Evolutionary conservation across 2,113 vertebrate species (phyloP).

Genomic region (Gymnobelideus leadbeateri): DNA sequence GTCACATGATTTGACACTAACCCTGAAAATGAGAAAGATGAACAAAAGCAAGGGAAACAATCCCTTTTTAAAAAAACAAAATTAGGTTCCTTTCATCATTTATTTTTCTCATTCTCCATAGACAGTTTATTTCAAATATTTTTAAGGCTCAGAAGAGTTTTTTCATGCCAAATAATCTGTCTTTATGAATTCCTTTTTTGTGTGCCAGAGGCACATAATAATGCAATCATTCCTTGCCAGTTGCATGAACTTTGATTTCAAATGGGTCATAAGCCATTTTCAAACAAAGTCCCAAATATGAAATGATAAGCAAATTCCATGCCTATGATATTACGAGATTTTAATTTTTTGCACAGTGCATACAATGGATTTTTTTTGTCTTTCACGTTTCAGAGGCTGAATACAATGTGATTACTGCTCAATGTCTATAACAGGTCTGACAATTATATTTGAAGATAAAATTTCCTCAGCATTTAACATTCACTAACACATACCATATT

Average conservation of each 20-base stretch:
- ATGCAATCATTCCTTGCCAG: constrained; percentile 82
- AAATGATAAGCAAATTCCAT: constrained; percentile 82
- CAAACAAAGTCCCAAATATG: constrained; percentile 86
- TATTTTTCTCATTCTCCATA: constrained; percentile 74
- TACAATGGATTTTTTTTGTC: constrained; percentile 79
- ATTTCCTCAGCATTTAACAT: constrained; percentile 56
- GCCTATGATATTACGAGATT: constrained; percentile 87
- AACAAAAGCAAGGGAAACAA: constrained; percentile 64
- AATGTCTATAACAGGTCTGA: constrained; percentile 63
- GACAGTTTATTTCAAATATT: constrained; percentile 72
- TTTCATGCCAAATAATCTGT: constrained; percentile 78
- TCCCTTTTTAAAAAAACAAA: constrained; percentile 60
- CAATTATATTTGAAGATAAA: constrained; percentile 66
- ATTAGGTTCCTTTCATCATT: constrained; percentile 77
- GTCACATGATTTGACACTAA: constrained; percentile 51
- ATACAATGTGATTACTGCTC: constrained; percentile 29
- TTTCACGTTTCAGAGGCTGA: constrained; percentile 72
- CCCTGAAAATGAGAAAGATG: constrained; percentile 68
- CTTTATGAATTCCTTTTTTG: constrained; percentile 86
- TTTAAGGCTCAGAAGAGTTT: constrained; percentile 69
- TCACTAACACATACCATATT: constrained; percentile 35
- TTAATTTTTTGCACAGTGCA: constrained; percentile 79
- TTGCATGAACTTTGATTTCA: constrained; percentile 85
- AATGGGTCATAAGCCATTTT: constrained; percentile 75
- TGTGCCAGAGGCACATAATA: constrained; percentile 79